Evolutionary conservation across 2,888 invertebrate genomes (phyloP), one percentile per base, ranked within the genome.

Genomic region (Apamea crenata): DNA sequence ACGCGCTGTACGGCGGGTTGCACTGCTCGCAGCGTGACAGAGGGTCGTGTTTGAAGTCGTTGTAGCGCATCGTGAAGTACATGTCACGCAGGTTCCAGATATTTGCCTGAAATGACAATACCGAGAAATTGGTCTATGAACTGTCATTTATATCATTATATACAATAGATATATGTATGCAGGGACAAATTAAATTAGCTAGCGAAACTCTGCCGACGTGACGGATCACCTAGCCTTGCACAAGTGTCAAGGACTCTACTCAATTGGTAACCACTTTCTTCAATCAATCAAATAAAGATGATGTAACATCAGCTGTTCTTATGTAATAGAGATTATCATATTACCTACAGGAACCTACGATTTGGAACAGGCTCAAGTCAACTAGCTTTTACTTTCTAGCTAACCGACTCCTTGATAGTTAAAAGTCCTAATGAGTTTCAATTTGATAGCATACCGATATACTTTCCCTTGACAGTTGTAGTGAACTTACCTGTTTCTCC

Each of bases 31-130:
- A 98, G 85, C 95, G 95, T 53, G 98, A 95, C 79, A 98, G 94
- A 14, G 98, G 98, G 93, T 98, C 98, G 93, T 98, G 95, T 80
- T 95, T 95, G 96, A 94, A 98, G 94, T 98, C 97, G 94, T 98
- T 98, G 96, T 98, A 98, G 71, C 98, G 96, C 97, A 97, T 96
- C 89, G 95, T 89, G n/a, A 72, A 80, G 89, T 97, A 97, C 97
- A 98, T 97, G 81, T 97, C 97, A 65, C 96, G 93, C 70, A 98
- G 90, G 91, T 97, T 97, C 36, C 77, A 90, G 40, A 98, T 97
- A 6, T 94, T 96, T 5, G 87, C 93, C 93, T 98, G 97, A 86
- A 61, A 76, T 21, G 29, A 65, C 29, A 29, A 63, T 21, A 21
- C 21, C 10, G 25, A 44, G 0, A n/a, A 12, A 75, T 44, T 53